These are phyloP conservation scores for Dysmachus trigonus DNA, from an alignment of 2,888 invertebrate species.

Conservation along the genomic window DNA sequence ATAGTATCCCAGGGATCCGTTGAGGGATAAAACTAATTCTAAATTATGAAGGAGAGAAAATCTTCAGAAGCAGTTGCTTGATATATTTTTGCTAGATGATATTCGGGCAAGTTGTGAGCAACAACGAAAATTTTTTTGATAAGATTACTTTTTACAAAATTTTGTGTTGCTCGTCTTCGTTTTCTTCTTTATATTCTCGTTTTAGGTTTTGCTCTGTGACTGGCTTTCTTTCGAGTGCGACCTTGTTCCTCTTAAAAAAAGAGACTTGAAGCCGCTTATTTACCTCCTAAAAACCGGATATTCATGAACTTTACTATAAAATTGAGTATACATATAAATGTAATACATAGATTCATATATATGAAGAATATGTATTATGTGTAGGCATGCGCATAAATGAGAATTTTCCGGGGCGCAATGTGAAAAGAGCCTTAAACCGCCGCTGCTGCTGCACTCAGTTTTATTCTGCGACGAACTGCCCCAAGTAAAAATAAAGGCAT, in stretches of 20 bases:
- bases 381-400: background rate
- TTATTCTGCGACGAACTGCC: background rate
- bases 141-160: background rate
- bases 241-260: background rate
- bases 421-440: background rate
- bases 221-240: background rate
- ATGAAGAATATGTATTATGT: too few relatives aligned
- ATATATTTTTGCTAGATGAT: background rate
- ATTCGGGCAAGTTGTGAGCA: background rate
- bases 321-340: background rate
- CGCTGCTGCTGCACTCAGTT: background rate
- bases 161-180: background rate
- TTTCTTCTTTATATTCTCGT: background rate
- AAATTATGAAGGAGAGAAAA: too few relatives aligned
- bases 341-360: too few relatives aligned
- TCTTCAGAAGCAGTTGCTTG: too few relatives aligned
- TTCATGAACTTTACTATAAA: background rate
- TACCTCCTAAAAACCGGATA: background rate
- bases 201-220: background rate
- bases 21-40: too few relatives aligned
- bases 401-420: background rate
- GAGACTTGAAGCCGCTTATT: background rate
- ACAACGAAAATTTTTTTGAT: background rate
- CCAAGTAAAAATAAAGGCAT: background rate
- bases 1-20: too few relatives aligned